A percentile compares a stretch with the other conserved stretches of the same genome.
Evolutionary conservation across 2,797 vertebrate genomes (phyloP).

Genomic region (Oryzias sinensis): DNA sequence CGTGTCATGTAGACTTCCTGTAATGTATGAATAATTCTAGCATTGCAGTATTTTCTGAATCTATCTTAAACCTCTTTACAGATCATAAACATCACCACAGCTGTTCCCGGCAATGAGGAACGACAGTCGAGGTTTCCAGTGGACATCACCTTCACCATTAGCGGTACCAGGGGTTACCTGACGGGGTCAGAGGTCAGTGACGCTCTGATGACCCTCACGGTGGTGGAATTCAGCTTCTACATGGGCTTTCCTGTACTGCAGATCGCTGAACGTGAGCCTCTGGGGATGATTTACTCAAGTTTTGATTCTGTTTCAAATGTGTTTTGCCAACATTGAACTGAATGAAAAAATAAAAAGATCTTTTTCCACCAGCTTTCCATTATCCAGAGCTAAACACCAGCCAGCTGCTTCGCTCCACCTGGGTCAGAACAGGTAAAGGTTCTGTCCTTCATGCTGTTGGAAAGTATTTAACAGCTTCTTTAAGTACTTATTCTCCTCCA

Average conservation of each 20-base stretch:
- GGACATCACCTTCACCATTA: constrained; percentile 87
- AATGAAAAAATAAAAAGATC: not conserved
- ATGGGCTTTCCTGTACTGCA: constrained; percentile 93
- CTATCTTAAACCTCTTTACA: constrained; percentile 51
- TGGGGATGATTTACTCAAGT: not conserved
- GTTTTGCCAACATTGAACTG: too few relatives aligned
- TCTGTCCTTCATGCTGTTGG: constrained; percentile 1
- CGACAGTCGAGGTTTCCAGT: constrained; percentile 80
- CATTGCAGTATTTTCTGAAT: too few relatives aligned
- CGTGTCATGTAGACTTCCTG: too few relatives aligned
- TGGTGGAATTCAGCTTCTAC: constrained; percentile 98
- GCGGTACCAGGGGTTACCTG: constrained; percentile 75
- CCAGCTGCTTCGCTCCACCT: constrained; percentile 90
- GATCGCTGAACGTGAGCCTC: constrained; percentile 93
- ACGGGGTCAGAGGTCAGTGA: constrained; percentile 89
- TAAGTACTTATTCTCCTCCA: not conserved
- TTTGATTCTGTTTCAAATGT: not conserved
- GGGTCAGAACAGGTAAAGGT: constrained; percentile 91
- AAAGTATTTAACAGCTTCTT: too few relatives aligned
- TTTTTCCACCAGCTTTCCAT: constrained; percentile 78
- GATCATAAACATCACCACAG: constrained; percentile 89
- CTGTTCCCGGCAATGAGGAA: constrained; percentile 57
- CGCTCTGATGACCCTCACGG: constrained; percentile 84
- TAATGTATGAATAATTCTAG: too few relatives aligned
- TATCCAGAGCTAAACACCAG: constrained; percentile 94